Evolutionary conservation across 2,797 vertebrate genomes (phyloP).

Genomic region (Muscicapa comitata): DNA sequence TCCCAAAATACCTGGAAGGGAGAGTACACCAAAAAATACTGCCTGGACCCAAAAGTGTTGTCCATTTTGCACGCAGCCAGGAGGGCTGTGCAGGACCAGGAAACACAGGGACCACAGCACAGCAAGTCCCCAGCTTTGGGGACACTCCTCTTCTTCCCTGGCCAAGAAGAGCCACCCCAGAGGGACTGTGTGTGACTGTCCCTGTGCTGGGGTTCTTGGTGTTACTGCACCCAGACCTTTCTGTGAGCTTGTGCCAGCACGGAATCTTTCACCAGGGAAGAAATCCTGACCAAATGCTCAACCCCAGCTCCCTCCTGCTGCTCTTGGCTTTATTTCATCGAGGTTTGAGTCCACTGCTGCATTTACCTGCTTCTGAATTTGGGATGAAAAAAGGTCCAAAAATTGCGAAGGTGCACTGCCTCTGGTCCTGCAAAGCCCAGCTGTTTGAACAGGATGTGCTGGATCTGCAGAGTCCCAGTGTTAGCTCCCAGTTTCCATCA

Average conservation of each 20-base stretch:
- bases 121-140: accelerated
- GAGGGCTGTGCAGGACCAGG: not conserved
- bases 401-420: not conserved
- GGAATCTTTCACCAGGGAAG: not conserved
- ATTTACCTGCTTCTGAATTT: not conserved
- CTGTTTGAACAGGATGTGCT: not conserved
- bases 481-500: not conserved
- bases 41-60: not conserved
- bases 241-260: not conserved
- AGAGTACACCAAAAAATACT: not conserved
- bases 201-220: not conserved
- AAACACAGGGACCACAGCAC: not conserved
- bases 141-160: not conserved
- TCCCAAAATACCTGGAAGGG: not conserved
- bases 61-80: not conserved
- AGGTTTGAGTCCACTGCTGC: too few relatives aligned
- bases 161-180: not conserved
- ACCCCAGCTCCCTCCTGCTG: not conserved
- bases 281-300: not conserved
- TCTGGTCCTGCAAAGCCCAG: not conserved
- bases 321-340: not conserved
- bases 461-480: not conserved
- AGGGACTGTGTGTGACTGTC: not conserved
- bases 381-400: not conserved
- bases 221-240: not conserved